Base-by-base conservation (phyloP, 2,888 invertebrate genomes). In the Agelastica alni region DNA sequence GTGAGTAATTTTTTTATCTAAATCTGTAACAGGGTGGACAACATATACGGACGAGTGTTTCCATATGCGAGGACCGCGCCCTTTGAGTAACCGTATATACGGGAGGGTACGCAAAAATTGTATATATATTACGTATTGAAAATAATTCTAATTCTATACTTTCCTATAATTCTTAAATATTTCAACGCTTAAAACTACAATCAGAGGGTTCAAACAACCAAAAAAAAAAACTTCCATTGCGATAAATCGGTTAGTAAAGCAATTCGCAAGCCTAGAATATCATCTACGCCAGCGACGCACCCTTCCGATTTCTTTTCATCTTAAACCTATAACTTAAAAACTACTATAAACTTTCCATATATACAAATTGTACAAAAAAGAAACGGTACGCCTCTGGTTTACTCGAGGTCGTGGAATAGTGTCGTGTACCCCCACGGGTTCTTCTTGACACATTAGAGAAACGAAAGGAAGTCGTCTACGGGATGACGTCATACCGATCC, bases 271-370 rank as follows among this genome's bases (percentile, higher is more conserved):
- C 58, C 53, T 34, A 43, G 42, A 56, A 59, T 43, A 52, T 45
- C 54, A 52, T 22, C 56, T 17, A 43, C 31, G 18, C 47, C 59
- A 58, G 41, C 30, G 55, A 51, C 59, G 56, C 41, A 51, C 39
- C 43, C 9, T 56, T 34, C 34, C n/a, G 18, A 36, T 47, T 36
- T 32, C 41, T 53, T 28, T n/a, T n/a, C n/a, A n/a, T 6, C 46
- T 36, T 46, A 34, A 26, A n/a, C 3, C 36, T 14, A 14, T 2
- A 22, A 48, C 41, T 48, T 49, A 49, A 53, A 58, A 56, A 56
- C 60, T 65, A 64, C 61, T 64, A 66, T 61, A 64, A 70, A 70
- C 69, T 70, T 66, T 71, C 69, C 70, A 66, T 71, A 72, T 72
- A 70, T 72, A 72, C 71, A 72, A 66, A 65, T 64, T 61, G 46